Evolutionary conservation across 2,888 invertebrate genomes (phyloP), one percentile per base, ranked within the genome.

Genomic region (Beris morrisii): DNA sequence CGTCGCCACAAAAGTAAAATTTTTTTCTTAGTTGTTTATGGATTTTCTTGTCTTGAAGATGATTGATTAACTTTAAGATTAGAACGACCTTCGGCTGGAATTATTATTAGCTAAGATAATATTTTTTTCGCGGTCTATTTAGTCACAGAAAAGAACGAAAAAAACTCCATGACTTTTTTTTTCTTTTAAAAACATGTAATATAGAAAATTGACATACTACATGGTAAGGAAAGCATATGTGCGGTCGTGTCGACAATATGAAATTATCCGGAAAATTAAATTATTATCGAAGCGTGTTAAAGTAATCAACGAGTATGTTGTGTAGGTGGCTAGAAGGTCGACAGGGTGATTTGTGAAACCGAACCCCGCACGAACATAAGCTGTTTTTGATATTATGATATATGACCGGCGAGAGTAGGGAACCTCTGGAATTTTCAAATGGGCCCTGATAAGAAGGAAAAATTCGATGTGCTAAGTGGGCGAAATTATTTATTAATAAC

Each of bases 61-160:
- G 56, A 56, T 56, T 56, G 56, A 56, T 56, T 56, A 56, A 56
- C 43, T 56, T 56, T 32, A 56, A 52, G 52, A 52, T 52, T 52
- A 52, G 22, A 52, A 52, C 28, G 52, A 28, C 52, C 52, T 52
- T 52, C 32, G 32, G 5, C 5, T 38, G 38, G 38, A 5, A 38
- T 38, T 38, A 38, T 38, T 38, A 38, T 38, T 38, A 38, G 38
- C 38, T 9, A 38, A 38, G 38, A 38, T 38, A 38, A 38, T 38
- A 7, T 38, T 7, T 38, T 38, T 7, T 38, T 38, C 3, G 5
- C 4, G 38, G 38, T 38, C 2, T 7, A 38, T 38, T 9, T 38
- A 38, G 38, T 38, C 38, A 38, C 7, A 38, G 9, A 3, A 38
- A 38, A 38, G 3, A 38, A 38, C 1, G 2, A 3, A 7, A 9